Base-by-base conservation (phyloP, 2,888 invertebrate species). In the Hydrotaea diabolus region DNA sequence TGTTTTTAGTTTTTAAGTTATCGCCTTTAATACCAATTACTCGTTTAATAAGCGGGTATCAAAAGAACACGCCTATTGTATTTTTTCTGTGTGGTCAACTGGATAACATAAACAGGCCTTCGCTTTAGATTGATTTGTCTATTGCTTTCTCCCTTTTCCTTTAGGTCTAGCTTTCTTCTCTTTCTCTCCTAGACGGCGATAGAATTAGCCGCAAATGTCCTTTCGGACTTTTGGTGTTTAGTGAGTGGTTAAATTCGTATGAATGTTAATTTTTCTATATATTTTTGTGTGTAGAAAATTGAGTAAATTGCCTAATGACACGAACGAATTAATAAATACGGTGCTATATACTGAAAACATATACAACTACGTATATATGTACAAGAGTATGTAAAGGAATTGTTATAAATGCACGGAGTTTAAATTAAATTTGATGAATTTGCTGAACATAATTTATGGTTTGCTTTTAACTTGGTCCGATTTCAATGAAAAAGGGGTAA, bases 301-400 rank as follows among this genome's bases (percentile, higher is more conserved):
- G 55, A 74, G 77, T 80, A 83, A 84, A 86, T 86, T 86, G 77
- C 71, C 77, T 46, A 79, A 59, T 83, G 77, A 85, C 83, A 83
- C 74, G 83, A 85, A 86, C 57, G 19, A 64, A 74, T 19, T 55
- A 62, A 76, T 43, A 9, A 21, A 49, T 49, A 49, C 49, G n/a
- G n/a, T 66, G 9, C 15, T 66, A 43, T 66, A 66, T n/a, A 23
- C n/a, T 31, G n/a, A 46, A 49, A 19, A 23, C 17, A 9, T 53
- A 15, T 59, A 59, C 26, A 59, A 23, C 21, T 55, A 21, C 39
- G 9, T 39, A 39, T 39, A 13, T 8, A 39, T 39, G 8, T 39
- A 39, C 39, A 9, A 39, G n/a, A 26, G 26, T 62, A 26, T 62
- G 26, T 39, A 39, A n/a, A n/a, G 1, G 13, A 8, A 11, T 39